A percentile compares a stretch with the other conserved stretches of the same genome.
Conservation (phyloP, 1,140 invertebrate species). For the Nylanderia fulva region DNA sequence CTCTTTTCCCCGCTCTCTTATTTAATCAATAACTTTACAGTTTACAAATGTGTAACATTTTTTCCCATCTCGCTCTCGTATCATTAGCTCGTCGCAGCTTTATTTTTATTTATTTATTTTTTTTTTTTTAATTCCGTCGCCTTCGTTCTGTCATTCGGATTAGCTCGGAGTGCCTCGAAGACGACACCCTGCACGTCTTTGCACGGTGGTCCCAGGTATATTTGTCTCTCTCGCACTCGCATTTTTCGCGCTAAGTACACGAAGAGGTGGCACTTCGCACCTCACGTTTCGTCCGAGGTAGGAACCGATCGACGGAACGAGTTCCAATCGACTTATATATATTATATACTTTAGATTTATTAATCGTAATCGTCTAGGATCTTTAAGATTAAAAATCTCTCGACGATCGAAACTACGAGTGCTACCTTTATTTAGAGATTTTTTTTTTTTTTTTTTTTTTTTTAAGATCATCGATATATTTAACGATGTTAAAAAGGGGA, state of each 20-base stretch:
- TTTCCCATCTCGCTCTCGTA: conserved; percentile 17
- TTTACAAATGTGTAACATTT: conserved; percentile 52
- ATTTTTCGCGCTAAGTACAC: conserved; percentile 32
- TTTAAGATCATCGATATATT: neutral
- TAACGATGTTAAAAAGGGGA: neutral
- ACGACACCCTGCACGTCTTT: conserved; percentile 68
- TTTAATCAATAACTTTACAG: conserved; percentile 69
- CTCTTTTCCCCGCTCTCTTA: conserved; percentile 33
- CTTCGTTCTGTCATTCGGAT: conserved; percentile 6
- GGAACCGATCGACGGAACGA: conserved; percentile 52
- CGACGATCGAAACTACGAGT: neutral
- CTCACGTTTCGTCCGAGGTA: conserved; percentile 9
- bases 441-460: too few relatives aligned
- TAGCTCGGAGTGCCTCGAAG: conserved; percentile 38
- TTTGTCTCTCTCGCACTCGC: conserved; percentile 50
- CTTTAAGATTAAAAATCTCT: conserved; percentile 2
- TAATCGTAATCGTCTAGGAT: neutral
- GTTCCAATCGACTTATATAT: neutral
- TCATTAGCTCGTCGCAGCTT: neutral
- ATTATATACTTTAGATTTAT: neutral
- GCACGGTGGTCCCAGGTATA: conserved; percentile 72
- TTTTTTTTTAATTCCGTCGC: neutral
- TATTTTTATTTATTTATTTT: too few relatives aligned
- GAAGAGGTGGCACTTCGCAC: conserved; percentile 14
- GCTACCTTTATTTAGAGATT: neutral